phyloP scores from a whole-genome alignment of 53 echinoderm and acorn worm species.

The Luidia sarsii region DNA sequence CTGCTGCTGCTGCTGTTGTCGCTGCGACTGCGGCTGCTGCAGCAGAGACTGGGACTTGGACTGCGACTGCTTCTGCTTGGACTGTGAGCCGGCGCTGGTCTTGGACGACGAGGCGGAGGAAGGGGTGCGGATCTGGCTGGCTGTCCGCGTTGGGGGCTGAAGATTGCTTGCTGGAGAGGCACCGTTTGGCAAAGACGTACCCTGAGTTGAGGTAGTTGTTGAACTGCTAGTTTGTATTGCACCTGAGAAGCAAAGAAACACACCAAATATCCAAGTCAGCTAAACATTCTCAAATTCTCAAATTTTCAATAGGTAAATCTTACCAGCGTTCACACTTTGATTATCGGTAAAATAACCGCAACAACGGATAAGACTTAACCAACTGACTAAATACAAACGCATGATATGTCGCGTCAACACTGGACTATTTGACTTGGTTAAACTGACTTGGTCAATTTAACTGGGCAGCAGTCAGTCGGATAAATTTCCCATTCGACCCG shows the following conservation, averaged over 20 bases:
- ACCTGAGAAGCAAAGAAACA: not conserved
- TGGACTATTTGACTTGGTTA: too few relatives aligned
- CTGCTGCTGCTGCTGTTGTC: slow-evolving; percentile 43
- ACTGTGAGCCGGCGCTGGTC: not conserved
- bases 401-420: too few relatives aligned
- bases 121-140: slow-evolving; percentile 51
- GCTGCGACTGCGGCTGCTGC: slow-evolving; percentile 41
- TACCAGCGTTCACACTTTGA: too few relatives aligned
- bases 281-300: not conserved
- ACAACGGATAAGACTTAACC: too few relatives aligned
- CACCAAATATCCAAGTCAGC: not conserved
- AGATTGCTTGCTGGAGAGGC: slow-evolving; percentile 66
- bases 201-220: slow-evolving; percentile 65
- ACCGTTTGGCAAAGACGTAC: slow-evolving; percentile 53
- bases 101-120: slow-evolving; percentile 22
- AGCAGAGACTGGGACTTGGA: slow-evolving; percentile 51
- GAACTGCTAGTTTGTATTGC: slow-evolving; percentile 51
- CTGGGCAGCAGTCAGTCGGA: too few relatives aligned
- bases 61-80: slow-evolving; percentile 45
- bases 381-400: too few relatives aligned
- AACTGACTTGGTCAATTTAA: too few relatives aligned
- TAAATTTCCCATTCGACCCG: too few relatives aligned
- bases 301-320: too few relatives aligned
- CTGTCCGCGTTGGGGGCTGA: slow-evolving; percentile 55
- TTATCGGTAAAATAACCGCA: too few relatives aligned